A percentile compares a stretch with the other conserved stretches of the same genome.
These are phyloP conservation scores for Noctua janthina DNA, from an alignment of 2,888 invertebrate species.

Conservation along the genomic window DNA sequence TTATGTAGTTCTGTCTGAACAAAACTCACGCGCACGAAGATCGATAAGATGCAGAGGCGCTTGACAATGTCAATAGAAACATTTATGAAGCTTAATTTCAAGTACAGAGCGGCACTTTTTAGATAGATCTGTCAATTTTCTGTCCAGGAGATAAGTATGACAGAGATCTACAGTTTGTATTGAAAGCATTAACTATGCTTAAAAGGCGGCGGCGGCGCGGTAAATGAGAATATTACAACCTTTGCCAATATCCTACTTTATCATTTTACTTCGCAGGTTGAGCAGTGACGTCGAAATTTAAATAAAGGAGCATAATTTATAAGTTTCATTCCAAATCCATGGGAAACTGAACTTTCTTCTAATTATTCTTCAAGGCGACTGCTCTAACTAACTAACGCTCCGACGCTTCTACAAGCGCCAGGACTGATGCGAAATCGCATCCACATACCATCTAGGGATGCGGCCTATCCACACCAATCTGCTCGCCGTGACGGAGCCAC, in stretches of 20 bases:
- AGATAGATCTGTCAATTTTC: slow-evolving; percentile 6
- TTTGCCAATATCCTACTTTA: background rate
- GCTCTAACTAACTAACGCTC: background rate
- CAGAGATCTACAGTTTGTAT: slow-evolving; percentile 9
- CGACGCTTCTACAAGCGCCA: background rate
- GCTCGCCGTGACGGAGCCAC: too few relatives aligned
- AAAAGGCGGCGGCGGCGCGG: too few relatives aligned
- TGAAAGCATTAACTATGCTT: background rate
- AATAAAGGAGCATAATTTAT: background rate
- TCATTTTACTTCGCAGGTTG: background rate
- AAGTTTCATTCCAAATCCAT: background rate
- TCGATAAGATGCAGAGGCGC: slow-evolving; percentile 50
- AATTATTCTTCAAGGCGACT: background rate
- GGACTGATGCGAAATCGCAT: too few relatives aligned
- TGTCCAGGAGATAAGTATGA: background rate
- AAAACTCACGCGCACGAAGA: background rate
- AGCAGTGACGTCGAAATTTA: background rate
- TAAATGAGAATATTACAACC: background rate
- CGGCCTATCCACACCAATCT: too few relatives aligned
- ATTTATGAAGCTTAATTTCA: slow-evolving; percentile 25
- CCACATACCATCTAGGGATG: too few relatives aligned
- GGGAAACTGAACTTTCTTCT: slow-evolving; percentile 4
- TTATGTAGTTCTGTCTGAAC: slow-evolving; percentile 8
- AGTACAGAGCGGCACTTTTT: background rate
- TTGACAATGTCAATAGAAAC: slow-evolving; percentile 35